A percentile compares a stretch with the other conserved stretches of the same genome.
Conservation (phyloP, 1,140 invertebrate species). For the Atta cephalotes region DNA sequence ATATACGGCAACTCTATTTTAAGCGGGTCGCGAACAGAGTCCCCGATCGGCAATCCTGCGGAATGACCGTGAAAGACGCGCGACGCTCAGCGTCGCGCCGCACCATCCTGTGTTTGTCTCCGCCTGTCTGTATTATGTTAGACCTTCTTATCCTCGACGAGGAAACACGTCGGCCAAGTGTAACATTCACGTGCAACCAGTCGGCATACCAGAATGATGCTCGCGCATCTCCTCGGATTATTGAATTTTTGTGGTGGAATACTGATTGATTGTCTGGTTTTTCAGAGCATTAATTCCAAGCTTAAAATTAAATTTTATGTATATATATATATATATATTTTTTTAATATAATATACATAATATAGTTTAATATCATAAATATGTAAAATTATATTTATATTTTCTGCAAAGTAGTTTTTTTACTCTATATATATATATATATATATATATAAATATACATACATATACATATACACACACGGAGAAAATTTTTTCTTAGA, state of each 20-base stretch:
- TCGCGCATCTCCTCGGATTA: background rate
- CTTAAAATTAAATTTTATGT: background rate
- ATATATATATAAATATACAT: no score
- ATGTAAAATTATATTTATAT: no score
- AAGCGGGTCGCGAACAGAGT: constrained; percentile 68
- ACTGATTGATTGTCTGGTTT: constrained; percentile 13
- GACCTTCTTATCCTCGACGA: constrained; percentile 26
- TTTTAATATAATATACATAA: background rate
- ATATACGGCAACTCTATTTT: constrained; percentile 73
- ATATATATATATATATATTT: background rate
- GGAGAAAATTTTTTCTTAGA: no score
- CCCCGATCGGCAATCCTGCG: constrained; percentile 53
- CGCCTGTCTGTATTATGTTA: constrained; percentile 28
- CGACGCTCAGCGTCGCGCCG: constrained; percentile 21
- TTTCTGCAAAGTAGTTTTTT: no score
- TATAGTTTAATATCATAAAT: no score
- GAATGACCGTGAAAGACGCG: constrained; percentile 72
- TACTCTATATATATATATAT: no score
- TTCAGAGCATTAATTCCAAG: background rate
- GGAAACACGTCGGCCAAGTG: constrained; percentile 50
- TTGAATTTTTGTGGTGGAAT: constrained; percentile 24
- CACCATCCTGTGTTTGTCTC: constrained; percentile 25
- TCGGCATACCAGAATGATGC: constrained; percentile 24
- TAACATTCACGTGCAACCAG: constrained; percentile 59
- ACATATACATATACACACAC: background rate